Evolutionary conservation across 2,888 invertebrate genomes (phyloP), one percentile per base, ranked within the genome.

Genomic region (Dasypolia templi): DNA sequence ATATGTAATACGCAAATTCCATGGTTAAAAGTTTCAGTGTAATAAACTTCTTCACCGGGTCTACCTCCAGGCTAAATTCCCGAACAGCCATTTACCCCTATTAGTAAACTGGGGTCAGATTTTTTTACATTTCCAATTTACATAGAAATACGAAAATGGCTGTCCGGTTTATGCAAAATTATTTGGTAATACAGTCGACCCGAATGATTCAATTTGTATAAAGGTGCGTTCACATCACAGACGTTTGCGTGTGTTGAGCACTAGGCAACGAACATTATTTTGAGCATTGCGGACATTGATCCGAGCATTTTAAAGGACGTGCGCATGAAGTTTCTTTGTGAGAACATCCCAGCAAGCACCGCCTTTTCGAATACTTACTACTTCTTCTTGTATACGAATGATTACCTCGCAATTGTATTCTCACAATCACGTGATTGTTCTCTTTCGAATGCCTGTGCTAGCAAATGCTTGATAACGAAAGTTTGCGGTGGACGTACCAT

Each of bases 61-160:
- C 29, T 49, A 64, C 81, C 74, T 59, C 39, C 17, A 64, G 46
- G 81, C 46, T 19, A 61, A 81, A 64, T 67, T 67, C 11, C 19
- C 39, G 6, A 62, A 17, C 35, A 82, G 12, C 65, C 46, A 82
- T 77, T 78, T 63, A 81, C 56, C 56, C 32, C 53, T 68, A 78
- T 77, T 77, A 79, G 69, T 61, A 7, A 1, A 49, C 53, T 29
- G 55, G 22, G 49, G 58, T 66, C 78, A 77, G 67, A 58, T 78
- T 82, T 69, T 64, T 82, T 80, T 72, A 67, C 59, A 83, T 79
- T 83, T 66, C 71, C 72, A 64, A 79, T 79, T 72, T 83, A 63
- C 66, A 78, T 79, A 62, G 61, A 82, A 82, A 82, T 79, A 82
- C 78, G 79, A 68, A 68, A 69, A 42, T 56, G 39, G 42, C 53